Percentiles rank a stretch among this genome's conserved stretches.
Evolutionary conservation across 2,113 vertebrate genomes (phyloP).

Genomic region (Poeciliopsis turrubarensis): DNA sequence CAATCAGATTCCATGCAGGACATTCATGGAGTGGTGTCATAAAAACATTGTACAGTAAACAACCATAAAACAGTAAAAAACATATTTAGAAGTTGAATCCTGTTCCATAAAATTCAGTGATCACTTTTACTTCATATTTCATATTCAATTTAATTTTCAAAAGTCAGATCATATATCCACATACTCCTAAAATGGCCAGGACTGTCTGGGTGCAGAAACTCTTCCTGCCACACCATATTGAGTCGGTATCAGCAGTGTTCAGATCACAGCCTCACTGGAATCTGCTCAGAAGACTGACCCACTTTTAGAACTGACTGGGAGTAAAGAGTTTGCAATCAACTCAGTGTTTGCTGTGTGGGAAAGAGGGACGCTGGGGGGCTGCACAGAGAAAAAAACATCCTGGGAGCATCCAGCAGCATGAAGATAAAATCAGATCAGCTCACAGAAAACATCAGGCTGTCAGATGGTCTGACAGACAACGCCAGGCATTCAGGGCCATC

Average conservation of each 20-base stretch:
- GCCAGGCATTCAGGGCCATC: conserved; percentile 10
- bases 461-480: conserved; percentile 35
- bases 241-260: conserved; percentile 24
- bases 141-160: no score
- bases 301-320: conserved; percentile 64
- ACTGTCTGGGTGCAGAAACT: conserved; percentile 20
- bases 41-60: no score
- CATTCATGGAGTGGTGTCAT: no score
- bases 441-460: conserved; percentile 7
- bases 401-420: conserved; percentile 15
- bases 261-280: conserved; percentile 25
- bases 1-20: no score
- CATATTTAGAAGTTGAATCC: not conserved
- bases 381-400: conserved; percentile 25
- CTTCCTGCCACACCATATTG: conserved; percentile 13
- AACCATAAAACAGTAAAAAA: no score
- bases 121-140: no score
- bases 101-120: no score
- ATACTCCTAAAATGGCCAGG: not conserved
- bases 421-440: conserved; percentile 5
- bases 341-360: conserved; percentile 19
- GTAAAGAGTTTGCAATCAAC: conserved; percentile 47
- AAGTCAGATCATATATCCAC: not conserved
- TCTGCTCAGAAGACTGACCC: conserved; percentile 69
- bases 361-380: not conserved